Evolutionary conservation across 2,888 invertebrate species (phyloP), one percentile per base, ranked within the genome.

Genomic region (Drosophila greeni): DNA sequence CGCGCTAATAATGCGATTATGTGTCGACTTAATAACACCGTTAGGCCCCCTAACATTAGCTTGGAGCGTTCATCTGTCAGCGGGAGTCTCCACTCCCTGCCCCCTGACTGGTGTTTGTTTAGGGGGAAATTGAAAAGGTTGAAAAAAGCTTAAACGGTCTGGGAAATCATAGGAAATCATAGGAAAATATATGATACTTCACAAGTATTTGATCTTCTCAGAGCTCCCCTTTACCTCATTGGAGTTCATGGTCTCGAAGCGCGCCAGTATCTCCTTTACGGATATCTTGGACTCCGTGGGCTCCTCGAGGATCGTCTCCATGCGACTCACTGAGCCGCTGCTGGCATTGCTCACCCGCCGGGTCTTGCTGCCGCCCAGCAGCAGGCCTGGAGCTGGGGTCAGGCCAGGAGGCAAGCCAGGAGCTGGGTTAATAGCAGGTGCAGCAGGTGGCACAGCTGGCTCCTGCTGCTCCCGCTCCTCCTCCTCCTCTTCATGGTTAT

Each of bases 281-380:
- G 95, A 95, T 82, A 95, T 92, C 90, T 95, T 95, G n/a, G 93
- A 93, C 86, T 95, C 95, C 45, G 90, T 90, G 34, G 92, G 91
- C 84, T 95, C 95, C 87, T 95, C 95, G 62, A 94, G 91, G 71
- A 95, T 95, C 51, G 95, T 95, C 88, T 94, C 95, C 95, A 95
- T 95, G 87, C 92, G 92, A 76, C 89, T 92, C 86, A 91, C 92
- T 84, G 92, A 92, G 57, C 88, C 88, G 88, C 78, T 87, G 78
- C 88, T 89, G 29, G 89, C 87, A 31, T 88, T 82, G 76, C 89
- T 89, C 14, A 85, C 85, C 29, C 89, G 84, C 12, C 89, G 85
- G 52, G 85, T 84, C 67, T 87, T 87, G 11, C 6, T 49, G 23
- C 58, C 68, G 12, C 66, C 71, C 14, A 80, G 29, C 24, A 76